These are phyloP conservation scores for Saccostrea echinata DNA, from an alignment of 1,140 invertebrate species.

Conservation along the genomic window DNA sequence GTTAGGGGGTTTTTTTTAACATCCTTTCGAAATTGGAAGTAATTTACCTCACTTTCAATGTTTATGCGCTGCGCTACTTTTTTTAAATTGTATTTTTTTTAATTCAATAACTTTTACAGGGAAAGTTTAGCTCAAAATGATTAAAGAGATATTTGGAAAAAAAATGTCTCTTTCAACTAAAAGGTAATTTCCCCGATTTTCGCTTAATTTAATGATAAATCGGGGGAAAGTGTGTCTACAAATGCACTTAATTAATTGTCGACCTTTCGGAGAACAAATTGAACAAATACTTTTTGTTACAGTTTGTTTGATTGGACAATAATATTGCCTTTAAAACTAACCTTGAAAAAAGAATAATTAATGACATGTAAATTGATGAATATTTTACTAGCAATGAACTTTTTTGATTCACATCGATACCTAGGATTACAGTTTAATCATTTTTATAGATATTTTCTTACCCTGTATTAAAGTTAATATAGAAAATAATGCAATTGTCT, in stretches of 20 bases:
- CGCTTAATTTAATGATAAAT: background rate
- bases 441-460: too few relatives aligned
- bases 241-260: constrained; percentile 34
- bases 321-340: background rate
- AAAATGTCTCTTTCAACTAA: background rate
- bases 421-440: background rate
- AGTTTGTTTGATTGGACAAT: constrained; percentile 2
- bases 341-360: constrained; percentile 11
- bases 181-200: constrained; percentile 25
- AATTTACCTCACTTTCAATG: background rate
- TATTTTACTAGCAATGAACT: background rate
- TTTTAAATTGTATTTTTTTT: too few relatives aligned
- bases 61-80: background rate
- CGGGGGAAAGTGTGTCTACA: background rate
- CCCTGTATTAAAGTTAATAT: too few relatives aligned
- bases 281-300: background rate
- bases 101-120: too few relatives aligned
- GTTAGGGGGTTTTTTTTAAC: background rate
- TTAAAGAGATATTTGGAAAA: background rate
- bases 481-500: too few relatives aligned
- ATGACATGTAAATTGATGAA: constrained; percentile 26
- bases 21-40: background rate
- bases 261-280: background rate
- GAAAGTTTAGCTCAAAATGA: too few relatives aligned
- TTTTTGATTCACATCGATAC: background rate